Conservation (phyloP, 2,113 vertebrate species). For the Brachyhypopomus gauderio region DNA sequence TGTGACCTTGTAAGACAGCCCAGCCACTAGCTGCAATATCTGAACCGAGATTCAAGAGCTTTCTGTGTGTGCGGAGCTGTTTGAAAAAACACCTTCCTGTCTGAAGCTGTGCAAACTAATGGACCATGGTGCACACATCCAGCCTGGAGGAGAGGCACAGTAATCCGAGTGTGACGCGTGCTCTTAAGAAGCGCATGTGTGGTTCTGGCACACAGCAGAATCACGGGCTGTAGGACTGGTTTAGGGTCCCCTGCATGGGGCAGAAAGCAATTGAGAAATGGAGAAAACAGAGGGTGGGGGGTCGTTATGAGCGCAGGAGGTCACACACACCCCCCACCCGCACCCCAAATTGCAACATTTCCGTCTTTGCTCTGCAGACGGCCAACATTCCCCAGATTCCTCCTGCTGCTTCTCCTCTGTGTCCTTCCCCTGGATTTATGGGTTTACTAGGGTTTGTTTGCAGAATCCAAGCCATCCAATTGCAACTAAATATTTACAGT, state of each 20-base stretch:
- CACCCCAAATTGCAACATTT: slow-evolving; percentile 51
- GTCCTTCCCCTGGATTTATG: slow-evolving; percentile 56
- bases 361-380: slow-evolving; percentile 31
- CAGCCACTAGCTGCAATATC: not conserved
- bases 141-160: no score
- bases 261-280: not conserved
- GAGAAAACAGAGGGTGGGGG: slow-evolving; percentile 12
- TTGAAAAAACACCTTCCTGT: not conserved
- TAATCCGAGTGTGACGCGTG: not conserved
- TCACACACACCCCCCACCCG: slow-evolving; percentile 4
- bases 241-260: not conserved
- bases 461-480: slow-evolving; percentile 54
- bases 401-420: slow-evolving; percentile 15
- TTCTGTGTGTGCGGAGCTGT: not conserved
- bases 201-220: no score
- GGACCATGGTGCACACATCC: no score
- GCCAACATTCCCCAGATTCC: slow-evolving; percentile 54
- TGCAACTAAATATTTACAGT: slow-evolving; percentile 64
- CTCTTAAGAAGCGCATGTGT: not conserved
- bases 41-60: not conserved
- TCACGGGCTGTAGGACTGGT: not conserved
- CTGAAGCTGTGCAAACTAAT: not conserved
- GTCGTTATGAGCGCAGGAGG: slow-evolving; percentile 4
- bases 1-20: slow-evolving; percentile 16
- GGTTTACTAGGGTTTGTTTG: slow-evolving; percentile 46